These are phyloP conservation scores for Rhabdophis nuchalis DNA, from an alignment of 2,797 vertebrate species.

Conservation along the genomic window DNA sequence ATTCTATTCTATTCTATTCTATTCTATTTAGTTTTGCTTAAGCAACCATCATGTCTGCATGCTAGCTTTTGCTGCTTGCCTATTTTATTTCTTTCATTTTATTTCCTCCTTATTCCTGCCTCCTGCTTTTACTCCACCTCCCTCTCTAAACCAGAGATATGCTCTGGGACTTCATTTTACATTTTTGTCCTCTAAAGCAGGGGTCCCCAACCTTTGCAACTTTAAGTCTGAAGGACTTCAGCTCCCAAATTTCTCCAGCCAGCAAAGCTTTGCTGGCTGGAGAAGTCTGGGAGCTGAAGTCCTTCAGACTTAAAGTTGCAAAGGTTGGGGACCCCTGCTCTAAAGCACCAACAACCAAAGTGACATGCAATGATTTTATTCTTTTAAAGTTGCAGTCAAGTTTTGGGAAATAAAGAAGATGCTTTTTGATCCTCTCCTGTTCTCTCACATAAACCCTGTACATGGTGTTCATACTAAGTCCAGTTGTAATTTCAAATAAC, in stretches of 20 bases:
- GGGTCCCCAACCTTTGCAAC: too few species aligned
- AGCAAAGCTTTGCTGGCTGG: too few species aligned
- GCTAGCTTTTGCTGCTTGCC: neutral
- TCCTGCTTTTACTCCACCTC: neutral
- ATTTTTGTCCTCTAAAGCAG: neutral
- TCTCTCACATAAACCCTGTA: neutral
- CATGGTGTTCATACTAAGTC: neutral
- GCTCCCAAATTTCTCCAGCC: too few species aligned
- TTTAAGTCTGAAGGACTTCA: too few species aligned
- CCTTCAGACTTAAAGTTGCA: too few species aligned
- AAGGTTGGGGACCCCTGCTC: too few species aligned
- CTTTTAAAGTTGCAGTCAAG: neutral
- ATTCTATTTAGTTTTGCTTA: neutral
- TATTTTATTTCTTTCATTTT: neutral
- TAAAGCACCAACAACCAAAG: neutral
- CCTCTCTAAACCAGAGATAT: neutral
- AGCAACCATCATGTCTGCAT: neutral
- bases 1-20: too few species aligned
- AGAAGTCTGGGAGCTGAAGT: too few species aligned
- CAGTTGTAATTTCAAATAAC: neutral
- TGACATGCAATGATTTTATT: neutral
- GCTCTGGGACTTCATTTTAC: neutral
- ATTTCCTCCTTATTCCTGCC: neutral
- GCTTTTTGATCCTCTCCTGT: neutral
- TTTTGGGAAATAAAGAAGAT: neutral